Evolutionary conservation across 2,888 invertebrate genomes (phyloP), one percentile per base, ranked within the genome.

Genomic region (Galerucella pusilla): DNA sequence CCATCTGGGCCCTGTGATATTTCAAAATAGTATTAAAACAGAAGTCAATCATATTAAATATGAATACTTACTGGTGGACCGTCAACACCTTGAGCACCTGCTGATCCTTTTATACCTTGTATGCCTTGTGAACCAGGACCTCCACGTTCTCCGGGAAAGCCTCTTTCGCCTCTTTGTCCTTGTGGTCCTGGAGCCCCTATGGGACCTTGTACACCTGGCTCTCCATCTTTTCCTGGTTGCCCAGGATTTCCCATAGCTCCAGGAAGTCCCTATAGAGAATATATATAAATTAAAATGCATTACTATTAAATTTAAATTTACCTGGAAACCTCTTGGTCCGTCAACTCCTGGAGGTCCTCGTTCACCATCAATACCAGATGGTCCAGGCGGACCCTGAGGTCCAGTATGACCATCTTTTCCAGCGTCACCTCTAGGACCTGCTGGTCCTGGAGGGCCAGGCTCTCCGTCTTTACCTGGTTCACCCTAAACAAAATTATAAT

Each of bases 381-480:
- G 90, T 2, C 95, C 95, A 67, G 93, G 93, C 2, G 92, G 90
- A 16, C 95, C 96, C 85, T 92, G 92, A 1, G 90, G 89, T 11
- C 97, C 96, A 25, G 92, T 91, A 75, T 90, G 90, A 14, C 96
- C 96, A 84, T 94, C 93, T 85, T 94, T 93, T 4, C 95, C 95
- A 54, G 93, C 90, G 82, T 94, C 94, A 54, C 95, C 96, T 85
- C 94, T 91, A 7, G 94, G 94, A 11, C 97, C 97, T 52, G 91
- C 89, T 0, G 91, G 89, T 12, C 96, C 96, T n/a, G 91, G 89
- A 59, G 90, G 90, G 10, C 96, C 96, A 20, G 91, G 88, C 77
- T 94, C 94, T 28, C 96, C 96, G 83, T 95, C 94, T 89, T 93
- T 94, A 42, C 96, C 96, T 57, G 93, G 85, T 84, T 94, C 94